Conservation (phyloP, 2,888 invertebrate genomes). For the Macrosoma leucophasiata region DNA sequence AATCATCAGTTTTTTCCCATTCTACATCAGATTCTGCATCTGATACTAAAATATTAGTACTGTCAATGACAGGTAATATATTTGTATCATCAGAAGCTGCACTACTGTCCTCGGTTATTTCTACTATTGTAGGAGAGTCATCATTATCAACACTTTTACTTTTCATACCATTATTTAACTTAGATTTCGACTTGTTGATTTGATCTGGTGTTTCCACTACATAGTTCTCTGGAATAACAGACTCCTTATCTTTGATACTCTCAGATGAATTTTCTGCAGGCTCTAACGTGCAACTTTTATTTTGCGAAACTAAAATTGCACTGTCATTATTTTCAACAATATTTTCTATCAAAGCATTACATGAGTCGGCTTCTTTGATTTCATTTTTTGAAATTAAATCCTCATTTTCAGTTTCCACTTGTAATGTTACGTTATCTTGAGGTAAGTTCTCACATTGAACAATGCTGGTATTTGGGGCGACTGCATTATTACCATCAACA, state of each 20-base stretch:
- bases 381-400: slow-evolving; percentile 4
- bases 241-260: slow-evolving; percentile 8
- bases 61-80: slow-evolving; percentile 52
- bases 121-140: slow-evolving; percentile 59
- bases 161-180: slow-evolving; percentile 47
- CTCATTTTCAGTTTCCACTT: slow-evolving; percentile 8
- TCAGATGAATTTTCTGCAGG: too few species aligned
- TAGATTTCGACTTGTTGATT: slow-evolving; percentile 41
- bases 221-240: slow-evolving; percentile 31
- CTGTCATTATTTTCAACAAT: too few species aligned
- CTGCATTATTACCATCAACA: slow-evolving; percentile 36
- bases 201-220: slow-evolving; percentile 65
- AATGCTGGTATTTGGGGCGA: too few species aligned
- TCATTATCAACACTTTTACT: slow-evolving; percentile 71
- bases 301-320: too few species aligned
- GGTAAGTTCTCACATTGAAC: too few species aligned
- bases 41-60: slow-evolving; percentile 72
- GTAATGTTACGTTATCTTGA: too few species aligned
- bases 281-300: too few species aligned
- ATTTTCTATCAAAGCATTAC: too few species aligned
- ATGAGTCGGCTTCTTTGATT: too few species aligned
- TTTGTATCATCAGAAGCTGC: slow-evolving; percentile 36
- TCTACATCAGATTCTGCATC: slow-evolving; percentile 80
- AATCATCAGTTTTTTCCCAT: slow-evolving; percentile 70
- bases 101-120: slow-evolving; percentile 48